phyloP scores from a whole-genome alignment of 2,113 vertebrate genomes.

The Sphyrna mokarran region DNA sequence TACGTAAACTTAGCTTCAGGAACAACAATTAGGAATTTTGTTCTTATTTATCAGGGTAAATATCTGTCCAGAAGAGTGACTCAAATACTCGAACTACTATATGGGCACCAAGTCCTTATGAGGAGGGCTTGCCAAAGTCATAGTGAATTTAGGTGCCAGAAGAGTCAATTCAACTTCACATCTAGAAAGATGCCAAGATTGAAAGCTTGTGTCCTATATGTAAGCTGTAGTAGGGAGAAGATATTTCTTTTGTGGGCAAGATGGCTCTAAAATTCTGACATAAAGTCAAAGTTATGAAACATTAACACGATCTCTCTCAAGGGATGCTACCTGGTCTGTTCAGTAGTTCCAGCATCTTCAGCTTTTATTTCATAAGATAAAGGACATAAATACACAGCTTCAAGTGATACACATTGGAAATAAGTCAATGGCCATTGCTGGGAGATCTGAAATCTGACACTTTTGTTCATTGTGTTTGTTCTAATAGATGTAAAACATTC shows the following conservation, averaged over 20 bases:
- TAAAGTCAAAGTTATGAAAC: not conserved
- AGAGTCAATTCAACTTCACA: not conserved
- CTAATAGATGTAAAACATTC: not conserved
- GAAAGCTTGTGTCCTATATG: not conserved
- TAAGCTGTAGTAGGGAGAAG: not conserved
- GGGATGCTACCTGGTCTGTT: not conserved
- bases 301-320: not conserved
- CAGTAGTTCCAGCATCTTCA: not conserved
- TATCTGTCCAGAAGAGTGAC: not conserved
- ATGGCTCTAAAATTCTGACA: not conserved
- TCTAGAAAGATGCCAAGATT: not conserved
- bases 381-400: not conserved
- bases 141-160: not conserved
- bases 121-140: not conserved
- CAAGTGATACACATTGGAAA: not conserved
- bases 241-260: not conserved
- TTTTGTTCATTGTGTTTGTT: not conserved
- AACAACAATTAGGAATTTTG: not conserved
- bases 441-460: not conserved
- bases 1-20: not conserved
- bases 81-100: not conserved
- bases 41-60: not conserved
- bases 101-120: not conserved
- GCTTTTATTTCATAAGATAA: not conserved
- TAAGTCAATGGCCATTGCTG: not conserved